These are phyloP conservation scores for Sander vitreus DNA, from an alignment of 2,113 vertebrate species.

Conservation along the genomic window DNA sequence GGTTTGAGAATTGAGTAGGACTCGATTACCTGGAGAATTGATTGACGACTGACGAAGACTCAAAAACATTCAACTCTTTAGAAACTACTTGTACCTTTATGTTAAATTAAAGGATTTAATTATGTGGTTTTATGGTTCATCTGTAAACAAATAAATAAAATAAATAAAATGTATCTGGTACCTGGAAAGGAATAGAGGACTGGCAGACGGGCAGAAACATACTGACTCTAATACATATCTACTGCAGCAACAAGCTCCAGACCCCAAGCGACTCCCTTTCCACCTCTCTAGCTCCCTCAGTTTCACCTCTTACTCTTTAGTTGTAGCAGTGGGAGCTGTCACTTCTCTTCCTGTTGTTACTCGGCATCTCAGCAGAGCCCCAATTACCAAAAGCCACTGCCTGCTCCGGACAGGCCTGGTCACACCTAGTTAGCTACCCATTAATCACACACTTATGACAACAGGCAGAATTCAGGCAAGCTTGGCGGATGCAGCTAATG, in stretches of 20 bases:
- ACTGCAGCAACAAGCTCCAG: conserved; percentile 13
- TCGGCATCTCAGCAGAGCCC: conserved; percentile 61
- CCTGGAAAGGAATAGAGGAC: too few relatives aligned
- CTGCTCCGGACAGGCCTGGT: conserved; percentile 42
- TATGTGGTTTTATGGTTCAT: conserved; percentile 9
- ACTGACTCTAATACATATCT: neutral
- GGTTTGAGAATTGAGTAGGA: neutral
- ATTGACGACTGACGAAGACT: neutral
- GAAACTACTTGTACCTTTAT: neutral
- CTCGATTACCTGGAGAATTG: too few relatives aligned
- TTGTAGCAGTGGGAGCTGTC: conserved; percentile 65
- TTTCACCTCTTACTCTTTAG: conserved; percentile 32
- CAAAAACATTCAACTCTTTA: too few relatives aligned
- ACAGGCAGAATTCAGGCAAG: conserved; percentile 36
- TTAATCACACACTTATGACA: conserved; percentile 47
- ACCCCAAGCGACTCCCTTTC: neutral
- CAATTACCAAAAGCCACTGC: conserved; percentile 64
- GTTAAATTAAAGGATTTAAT: conserved; percentile 9
- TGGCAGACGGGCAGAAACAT: neutral
- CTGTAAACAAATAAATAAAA: neutral
- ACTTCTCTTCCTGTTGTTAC: conserved; percentile 71
- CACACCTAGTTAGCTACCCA: conserved; percentile 55
- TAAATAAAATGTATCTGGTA: too few relatives aligned
- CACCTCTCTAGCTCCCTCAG: conserved; percentile 5
- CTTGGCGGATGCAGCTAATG: conserved; percentile 41